phyloP scores from a whole-genome alignment of 1,140 invertebrate species.

The Zaprionus vittiger region DNA sequence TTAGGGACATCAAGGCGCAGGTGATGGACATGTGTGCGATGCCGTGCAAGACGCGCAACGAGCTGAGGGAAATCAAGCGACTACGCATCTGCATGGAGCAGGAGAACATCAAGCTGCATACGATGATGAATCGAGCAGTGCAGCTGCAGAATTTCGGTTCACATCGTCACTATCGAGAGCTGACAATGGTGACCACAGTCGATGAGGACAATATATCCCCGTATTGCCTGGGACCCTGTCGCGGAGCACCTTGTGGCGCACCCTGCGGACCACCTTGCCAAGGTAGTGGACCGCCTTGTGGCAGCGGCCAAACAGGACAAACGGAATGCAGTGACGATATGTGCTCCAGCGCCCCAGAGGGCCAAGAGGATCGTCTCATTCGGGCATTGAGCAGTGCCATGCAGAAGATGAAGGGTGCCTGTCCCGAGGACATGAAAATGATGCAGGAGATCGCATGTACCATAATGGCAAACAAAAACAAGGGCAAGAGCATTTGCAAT shows the following conservation, averaged over 20 bases:
- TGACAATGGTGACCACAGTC: slow-evolving; percentile 70
- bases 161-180: slow-evolving; percentile 64
- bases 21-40: slow-evolving; percentile 70
- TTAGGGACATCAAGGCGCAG: slow-evolving; percentile 70
- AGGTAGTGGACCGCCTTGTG: neutral
- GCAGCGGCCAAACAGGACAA: slow-evolving; percentile 21
- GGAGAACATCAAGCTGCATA: slow-evolving; percentile 75
- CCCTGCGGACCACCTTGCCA: too few relatives aligned
- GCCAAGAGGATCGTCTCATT: slow-evolving; percentile 63
- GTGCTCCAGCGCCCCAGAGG: slow-evolving; percentile 34
- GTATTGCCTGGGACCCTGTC: slow-evolving; percentile 57
- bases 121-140: slow-evolving; percentile 71
- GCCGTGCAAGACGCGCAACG: slow-evolving; percentile 69
- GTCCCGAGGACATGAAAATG: slow-evolving; percentile 74
- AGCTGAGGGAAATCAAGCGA: slow-evolving; percentile 68
- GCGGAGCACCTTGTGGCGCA: slow-evolving; percentile 1
- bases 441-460: slow-evolving; percentile 73
- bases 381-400: slow-evolving; percentile 68
- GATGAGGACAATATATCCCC: slow-evolving; percentile 76
- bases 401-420: slow-evolving; percentile 77
- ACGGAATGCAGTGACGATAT: slow-evolving; percentile 54
- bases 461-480: slow-evolving; percentile 57
- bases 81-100: slow-evolving; percentile 79
- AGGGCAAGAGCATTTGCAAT: slow-evolving; percentile 44
- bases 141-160: slow-evolving; percentile 76